Evolutionary conservation across 2,888 invertebrate species (phyloP), one percentile per base, ranked within the genome.

Genomic region (Lithodes maja): DNA sequence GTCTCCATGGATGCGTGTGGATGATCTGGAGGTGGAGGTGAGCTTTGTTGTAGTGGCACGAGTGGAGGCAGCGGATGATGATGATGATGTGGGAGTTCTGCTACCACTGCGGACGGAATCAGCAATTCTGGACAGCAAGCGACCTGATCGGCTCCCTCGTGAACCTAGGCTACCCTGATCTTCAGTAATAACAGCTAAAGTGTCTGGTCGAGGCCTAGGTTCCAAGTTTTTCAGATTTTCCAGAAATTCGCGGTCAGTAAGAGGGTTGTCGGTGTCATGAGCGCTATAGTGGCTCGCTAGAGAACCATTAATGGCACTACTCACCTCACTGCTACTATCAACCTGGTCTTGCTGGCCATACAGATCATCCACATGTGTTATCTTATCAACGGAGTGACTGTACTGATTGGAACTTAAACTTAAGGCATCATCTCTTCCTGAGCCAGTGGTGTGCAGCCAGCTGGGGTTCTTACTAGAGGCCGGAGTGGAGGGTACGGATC

Each of bases 141-240:
- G 71, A 5, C 90, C 87, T 17, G 90, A 90, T 17, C 90, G 90
- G 74, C 87, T 90, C 15, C 87, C 77, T 49, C 86, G 79, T 33
- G 90, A 90, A 12, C 87, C 84, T 53, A 90, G 75, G 82, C 90
- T 90, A 3, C 85, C 90, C 80, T 90, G 87, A 15, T 87, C 90
- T 55, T 90, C 90, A 15, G 68, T 87, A 15, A 87, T 86, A 5
- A 87, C 80, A 1, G 90, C 87, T 77, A 84, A 82, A n/a, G 77
- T 87, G 69, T 90, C 90, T 9, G 82, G 87, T 12, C 85, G 79
- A 52, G 83, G 87, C 49, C 84, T 69, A 5, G 85, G 84, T 17
- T 90, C 85, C 7, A 90, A 75, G 61, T 90, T 90, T 49, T 90
- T 90, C 17, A 85, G 68, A 49, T 90, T 90, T 68, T 90, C 90